Base-by-base conservation (phyloP, 2,113 vertebrate species). In the Pseudorectes ferrugineus region DNA sequence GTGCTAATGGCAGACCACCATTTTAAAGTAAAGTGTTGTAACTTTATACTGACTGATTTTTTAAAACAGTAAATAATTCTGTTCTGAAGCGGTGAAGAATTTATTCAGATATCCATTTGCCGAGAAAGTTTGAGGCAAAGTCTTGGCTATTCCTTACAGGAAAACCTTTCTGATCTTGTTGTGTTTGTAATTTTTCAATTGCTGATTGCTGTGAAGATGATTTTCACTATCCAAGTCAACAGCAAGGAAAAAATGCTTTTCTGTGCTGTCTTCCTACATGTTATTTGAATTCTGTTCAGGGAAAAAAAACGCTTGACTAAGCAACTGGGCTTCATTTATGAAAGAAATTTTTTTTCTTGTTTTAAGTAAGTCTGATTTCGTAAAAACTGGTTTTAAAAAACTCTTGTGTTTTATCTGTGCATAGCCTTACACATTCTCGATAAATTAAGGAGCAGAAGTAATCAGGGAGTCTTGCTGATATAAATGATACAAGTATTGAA, bases 51-150 rank as follows among this genome's bases (percentile, higher is more conserved):
- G 70, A 10, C 55, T 67, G 36, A 18, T 79, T 81, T 59, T 71
- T 67, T 76, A 78, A 81, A 95, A 45, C 11, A 58, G 26, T 55
- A 35, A 95, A 52, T 85, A 58, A 4, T 84, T 97, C 85, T 96
- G 59, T 96, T 92, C 74, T 92, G 57, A 92, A 72, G 77, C 97
- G 76, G 88, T 94, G 77, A 93, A 95, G 66, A 94, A 70, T 61
- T 93, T 85, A 67, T 96, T 97, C 71, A 93, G 68, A 48, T 81
- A 61, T 9, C 70, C 54, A 10, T 93, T 94, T 97, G 87, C 92
- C 91, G 33, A 97, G 93, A 85, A 94, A 97, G 65, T 87, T 97
- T 86, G 95, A 98, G 96, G 92, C 97, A 72, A 98, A 97, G 85
- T 91, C 54, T 36, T 65, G 58, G 66, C 96, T 95, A 54, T 94